A percentile compares a stretch with the other conserved stretches of the same genome.
Conservation (phyloP, 2,113 vertebrate species). For the Erythrolamprus reginae region DNA sequence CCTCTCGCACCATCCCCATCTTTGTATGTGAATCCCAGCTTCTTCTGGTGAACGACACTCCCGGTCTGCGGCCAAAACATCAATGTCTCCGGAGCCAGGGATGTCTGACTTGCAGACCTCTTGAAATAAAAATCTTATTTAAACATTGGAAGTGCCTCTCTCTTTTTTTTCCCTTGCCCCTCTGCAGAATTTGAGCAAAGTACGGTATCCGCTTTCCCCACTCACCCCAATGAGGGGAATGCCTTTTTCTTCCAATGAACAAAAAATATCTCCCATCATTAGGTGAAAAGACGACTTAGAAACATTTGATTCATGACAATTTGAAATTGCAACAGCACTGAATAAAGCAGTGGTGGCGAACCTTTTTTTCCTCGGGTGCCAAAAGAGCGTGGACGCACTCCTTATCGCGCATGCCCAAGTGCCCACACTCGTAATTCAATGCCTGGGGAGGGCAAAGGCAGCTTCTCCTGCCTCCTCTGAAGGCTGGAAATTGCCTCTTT, state of each 20-base stretch:
- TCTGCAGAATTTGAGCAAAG: background rate
- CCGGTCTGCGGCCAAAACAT: background rate
- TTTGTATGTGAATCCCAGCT: background rate
- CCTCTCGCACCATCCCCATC: background rate
- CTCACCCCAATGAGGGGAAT: background rate
- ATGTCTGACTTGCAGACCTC: background rate
- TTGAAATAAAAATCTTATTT: conserved; percentile 31
- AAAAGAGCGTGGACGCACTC: too few relatives aligned
- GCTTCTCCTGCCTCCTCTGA: too few relatives aligned
- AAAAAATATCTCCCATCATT: background rate
- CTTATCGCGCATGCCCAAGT: too few relatives aligned
- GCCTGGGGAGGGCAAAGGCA: too few relatives aligned
- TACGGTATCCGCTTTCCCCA: background rate
- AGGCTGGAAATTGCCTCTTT: too few relatives aligned
- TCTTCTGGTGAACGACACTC: conserved; percentile 18
- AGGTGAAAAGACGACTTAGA: background rate
- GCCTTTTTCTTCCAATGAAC: background rate
- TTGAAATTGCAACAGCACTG: background rate
- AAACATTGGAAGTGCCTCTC: background rate
- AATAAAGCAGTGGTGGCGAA: too few relatives aligned
- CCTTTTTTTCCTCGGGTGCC: too few relatives aligned
- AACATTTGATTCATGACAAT: background rate
- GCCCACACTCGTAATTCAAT: too few relatives aligned
- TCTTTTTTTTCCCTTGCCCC: background rate
- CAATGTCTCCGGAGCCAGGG: conserved; percentile 4